phyloP scores from a whole-genome alignment of 2,888 invertebrate genomes.

The Cheilosia variabilis region DNA sequence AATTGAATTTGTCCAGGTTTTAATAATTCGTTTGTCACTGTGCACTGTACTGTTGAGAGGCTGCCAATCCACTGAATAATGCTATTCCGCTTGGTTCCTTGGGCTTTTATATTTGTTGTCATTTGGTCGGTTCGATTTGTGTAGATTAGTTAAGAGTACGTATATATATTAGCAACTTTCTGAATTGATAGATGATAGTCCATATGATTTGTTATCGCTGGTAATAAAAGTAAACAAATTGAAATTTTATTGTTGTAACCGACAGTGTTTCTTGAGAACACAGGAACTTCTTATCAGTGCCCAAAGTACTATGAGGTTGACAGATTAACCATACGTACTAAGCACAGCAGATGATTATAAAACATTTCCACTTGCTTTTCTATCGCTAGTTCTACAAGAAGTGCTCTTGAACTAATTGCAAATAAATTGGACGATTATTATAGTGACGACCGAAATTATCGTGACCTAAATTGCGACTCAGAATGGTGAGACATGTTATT shows the following conservation, averaged over 20 bases:
- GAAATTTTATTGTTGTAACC: constrained; percentile 18
- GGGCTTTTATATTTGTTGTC: constrained; percentile 72
- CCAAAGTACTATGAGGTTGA: constrained; percentile 35
- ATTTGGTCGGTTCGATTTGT: constrained; percentile 13
- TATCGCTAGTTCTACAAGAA: constrained; percentile 16
- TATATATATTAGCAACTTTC: not conserved
- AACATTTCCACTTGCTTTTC: constrained; percentile 15
- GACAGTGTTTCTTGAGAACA: constrained; percentile 6
- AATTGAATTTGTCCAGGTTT: constrained; percentile 34
- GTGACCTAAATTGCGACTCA: constrained; percentile 37
- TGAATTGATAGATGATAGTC: not conserved
- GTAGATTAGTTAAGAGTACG: not conserved
- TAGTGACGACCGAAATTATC: constrained; percentile 5
- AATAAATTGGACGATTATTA: constrained; percentile 4
- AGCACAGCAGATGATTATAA: not conserved
- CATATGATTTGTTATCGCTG: constrained; percentile 25
- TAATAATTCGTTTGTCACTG: constrained; percentile 31
- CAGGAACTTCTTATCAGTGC: constrained; percentile 18
- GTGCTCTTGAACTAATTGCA: constrained; percentile 49
- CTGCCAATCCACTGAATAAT: constrained; percentile 47
- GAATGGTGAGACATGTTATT: constrained; percentile 11
- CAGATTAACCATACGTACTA: not conserved
- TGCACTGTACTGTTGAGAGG: constrained; percentile 11
- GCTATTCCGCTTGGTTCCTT: constrained; percentile 27
- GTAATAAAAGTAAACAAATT: constrained; percentile 35